Conservation (phyloP, 2,113 vertebrate genomes). For the Melierax canorus region DNA sequence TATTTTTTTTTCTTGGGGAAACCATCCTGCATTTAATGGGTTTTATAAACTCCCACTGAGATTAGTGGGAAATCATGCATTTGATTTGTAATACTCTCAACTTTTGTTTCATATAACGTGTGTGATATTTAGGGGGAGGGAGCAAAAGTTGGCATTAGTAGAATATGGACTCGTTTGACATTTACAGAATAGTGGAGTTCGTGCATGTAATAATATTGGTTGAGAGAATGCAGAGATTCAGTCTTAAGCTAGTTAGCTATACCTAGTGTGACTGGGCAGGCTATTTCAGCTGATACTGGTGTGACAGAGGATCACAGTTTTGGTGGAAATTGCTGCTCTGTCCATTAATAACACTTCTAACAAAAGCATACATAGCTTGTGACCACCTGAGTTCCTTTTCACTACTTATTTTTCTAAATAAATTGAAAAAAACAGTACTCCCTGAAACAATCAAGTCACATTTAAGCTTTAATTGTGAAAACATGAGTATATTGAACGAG, state of each 20-base stretch:
- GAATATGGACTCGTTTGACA: background rate
- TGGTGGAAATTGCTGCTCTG: background rate
- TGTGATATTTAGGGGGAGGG: background rate
- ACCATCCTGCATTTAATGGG: background rate
- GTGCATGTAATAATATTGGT: background rate
- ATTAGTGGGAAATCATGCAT: background rate
- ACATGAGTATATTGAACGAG: accelerated
- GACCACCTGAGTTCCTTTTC: background rate
- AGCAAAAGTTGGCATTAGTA: background rate
- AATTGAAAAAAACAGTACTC: background rate
- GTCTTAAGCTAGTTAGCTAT: background rate
- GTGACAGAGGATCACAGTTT: background rate
- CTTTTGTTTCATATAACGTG: background rate
- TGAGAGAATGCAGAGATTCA: background rate
- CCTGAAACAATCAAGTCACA: background rate
- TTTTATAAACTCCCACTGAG: background rate
- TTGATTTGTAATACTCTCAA: background rate
- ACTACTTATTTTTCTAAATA: background rate
- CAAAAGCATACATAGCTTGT: background rate
- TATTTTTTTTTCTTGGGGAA: background rate
- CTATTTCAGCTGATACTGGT: background rate
- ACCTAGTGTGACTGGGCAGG: background rate
- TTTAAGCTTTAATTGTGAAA: background rate
- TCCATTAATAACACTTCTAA: background rate
- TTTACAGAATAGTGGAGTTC: background rate